Evolutionary conservation across 2,888 invertebrate species (phyloP).

Genomic region (Odontothrips loti): DNA sequence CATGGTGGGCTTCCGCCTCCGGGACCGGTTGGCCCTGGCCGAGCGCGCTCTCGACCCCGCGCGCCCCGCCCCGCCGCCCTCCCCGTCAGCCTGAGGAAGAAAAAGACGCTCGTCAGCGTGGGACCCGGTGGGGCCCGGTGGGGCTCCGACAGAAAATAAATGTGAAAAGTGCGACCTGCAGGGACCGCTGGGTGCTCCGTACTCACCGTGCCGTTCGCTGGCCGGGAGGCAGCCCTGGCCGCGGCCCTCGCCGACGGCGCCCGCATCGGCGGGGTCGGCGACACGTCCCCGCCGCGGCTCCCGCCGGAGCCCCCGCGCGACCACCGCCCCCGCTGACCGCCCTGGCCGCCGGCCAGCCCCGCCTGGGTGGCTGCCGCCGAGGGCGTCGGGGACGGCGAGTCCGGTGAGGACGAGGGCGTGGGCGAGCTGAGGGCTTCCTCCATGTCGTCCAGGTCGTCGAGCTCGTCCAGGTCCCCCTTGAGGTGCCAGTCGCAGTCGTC

Average conservation of each 20-base stretch:
- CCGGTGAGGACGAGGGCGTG: slow-evolving; percentile 5
- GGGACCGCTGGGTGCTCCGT: background rate
- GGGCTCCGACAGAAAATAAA: no score
- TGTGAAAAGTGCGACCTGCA: no score
- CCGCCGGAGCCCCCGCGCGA: background rate
- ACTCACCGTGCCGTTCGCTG: background rate
- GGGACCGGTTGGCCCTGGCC: slow-evolving; percentile 43
- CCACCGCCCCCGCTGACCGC: background rate
- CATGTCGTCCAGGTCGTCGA: slow-evolving; percentile 22
- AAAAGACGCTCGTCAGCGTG: no score
- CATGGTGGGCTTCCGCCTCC: slow-evolving; percentile 56
- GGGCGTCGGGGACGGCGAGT: slow-evolving; percentile 3
- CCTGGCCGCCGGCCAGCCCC: background rate
- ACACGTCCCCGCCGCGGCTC: background rate
- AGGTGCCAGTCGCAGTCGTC: slow-evolving; percentile 4
- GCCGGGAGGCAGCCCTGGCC: slow-evolving; percentile 7
- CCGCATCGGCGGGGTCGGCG: background rate
- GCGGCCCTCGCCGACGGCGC: slow-evolving; percentile 7
- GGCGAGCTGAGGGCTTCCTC: slow-evolving; percentile 7
- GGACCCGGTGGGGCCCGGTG: no score
- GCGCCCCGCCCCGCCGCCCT: background rate
- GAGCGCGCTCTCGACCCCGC: background rate
- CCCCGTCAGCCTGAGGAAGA: background rate
- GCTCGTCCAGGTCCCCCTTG: background rate
- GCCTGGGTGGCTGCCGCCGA: background rate